Base-by-base conservation (phyloP, 1,140 invertebrate species). In the Cydia amplana region DNA sequence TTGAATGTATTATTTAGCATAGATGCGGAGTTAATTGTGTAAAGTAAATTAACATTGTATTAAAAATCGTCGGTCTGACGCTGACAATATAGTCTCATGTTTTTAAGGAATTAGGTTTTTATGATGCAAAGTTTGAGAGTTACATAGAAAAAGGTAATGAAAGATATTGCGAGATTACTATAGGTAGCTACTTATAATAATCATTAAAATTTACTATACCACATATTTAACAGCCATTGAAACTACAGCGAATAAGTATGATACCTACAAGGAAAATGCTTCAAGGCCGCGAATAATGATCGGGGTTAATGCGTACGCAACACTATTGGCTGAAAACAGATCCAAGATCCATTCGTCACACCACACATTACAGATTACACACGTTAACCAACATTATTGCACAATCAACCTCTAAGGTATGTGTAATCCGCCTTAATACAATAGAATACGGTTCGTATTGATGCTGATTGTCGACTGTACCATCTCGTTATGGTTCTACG, bases 401-500 rank as follows among this genome's bases (percentile, higher is more conserved):
- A 60, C 51, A 20, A 6, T 1, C 18, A 60, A 20, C 51, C 16
- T 20, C 7, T n/a, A n/a, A 60, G 2, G 23, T 5, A 6, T 20
- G 9, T 60, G 55, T 20, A 10, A 20, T 60, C 7, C 16, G 1
- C n/a, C 2, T 55, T 23, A 60, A 10, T 20, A 20, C 9, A 23
- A 10, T 60, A 10, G 55, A 60, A 60, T 23, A 60, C 16, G 18
- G 55, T 23, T 20, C 2, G 18, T 23, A 60, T 60, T 60, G 2
- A 23, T 10, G n/a, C 7, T 23, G 6, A 82, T 86, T 82, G 78
- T 70, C 75, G 46, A 78, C 49, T 10, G 6, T 23, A 60, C 20
- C 20, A 60, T 60, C 55, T 23, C 78, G 78, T 83, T 83, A 86
- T 88, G 80, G 82, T 88, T 90, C 87, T 88, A 82, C 87, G 89